Base-by-base conservation (phyloP, 2,888 invertebrate genomes). In the Penaeus monodon region DNA sequence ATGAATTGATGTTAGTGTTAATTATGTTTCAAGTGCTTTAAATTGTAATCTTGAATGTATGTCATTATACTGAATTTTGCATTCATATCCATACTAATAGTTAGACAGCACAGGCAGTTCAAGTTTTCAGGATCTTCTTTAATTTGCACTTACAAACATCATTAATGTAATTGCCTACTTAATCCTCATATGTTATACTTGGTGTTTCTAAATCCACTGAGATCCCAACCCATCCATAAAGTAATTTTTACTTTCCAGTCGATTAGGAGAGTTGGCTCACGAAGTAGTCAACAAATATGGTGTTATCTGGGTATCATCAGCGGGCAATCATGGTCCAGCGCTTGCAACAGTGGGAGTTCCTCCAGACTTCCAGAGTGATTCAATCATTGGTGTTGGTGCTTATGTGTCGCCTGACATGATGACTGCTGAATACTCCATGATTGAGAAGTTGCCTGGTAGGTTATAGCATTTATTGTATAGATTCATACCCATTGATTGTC, bases 341-440 rank as follows among this genome's bases (percentile, higher is more conserved):
- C 94, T 99, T 57, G 96, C 96, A 91, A 99, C 99, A 0, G 96
- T 98, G 84, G 98, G 98, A 90, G 93, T 94, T 17, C 94, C 94
- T 14, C 92, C 93, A 91, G 93, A 93, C 91, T 96, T 97, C 79
- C 86, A 85, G 44, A 86, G 66, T 76, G 85, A 88, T 70, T 85
- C 84, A 79, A 89, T 91, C 90, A 49, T 92, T 95, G 96, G 96
- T 88, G 97, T 99, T 84, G 99, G 98, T 29, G 99, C 99, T 24
- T 99, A 98, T 93, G 97, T 99, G 89, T 98, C 98, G 0, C 97
- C 98, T 0, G 97, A 98, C 92, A 99, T 99, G 98, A 99, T 99
- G 98, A 94, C 95, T 82, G 97, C 98, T 2, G 97, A 98, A 92
- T 99, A 99, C 93, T 96, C 98, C 0, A 94, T 99, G 93, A 94